Base-by-base conservation (phyloP, 2,113 vertebrate species). In the Peromyscus polionotus region DNA sequence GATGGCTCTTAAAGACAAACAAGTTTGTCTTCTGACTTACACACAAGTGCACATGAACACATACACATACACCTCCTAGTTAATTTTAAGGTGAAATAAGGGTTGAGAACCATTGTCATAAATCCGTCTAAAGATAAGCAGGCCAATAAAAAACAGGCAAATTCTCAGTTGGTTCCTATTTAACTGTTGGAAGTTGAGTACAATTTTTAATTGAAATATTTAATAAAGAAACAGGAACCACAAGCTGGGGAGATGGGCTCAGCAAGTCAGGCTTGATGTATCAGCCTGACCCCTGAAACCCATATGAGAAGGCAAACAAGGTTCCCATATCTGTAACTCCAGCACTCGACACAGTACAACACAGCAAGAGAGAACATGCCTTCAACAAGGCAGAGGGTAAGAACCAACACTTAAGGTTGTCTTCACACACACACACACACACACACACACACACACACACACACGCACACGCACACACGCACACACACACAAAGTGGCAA, bases 31-130 rank as follows among this genome's bases (percentile, higher is more conserved):
- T 80, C 77, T 36, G 75, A 51, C 33, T 80, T 57, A 48, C n/a
- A n/a, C 13, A 63, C 4, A 79, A 51, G 76, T 33, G 76, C 5
- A 48, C 9, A 42, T 14, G 26, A 4, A 20, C 39, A 75, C 39
- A 26, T 20, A 75, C 10, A 42, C 39, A 75, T 6, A 57, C 48
- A 80, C 26, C 45, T 77, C 45, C 26, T 77, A n/a, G 70, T 76
- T 76, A 80, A 57, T 57, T 54, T 80, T 80, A 48, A 75, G 20
- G n/a, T 75, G 39, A 75, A 75, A 42, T 45, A 79, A 92, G 80
- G 20, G 5, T 76, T 93, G 6, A 93, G 42, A 95, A 95, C 20
- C 51, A 95, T 4, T 72, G 22, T 75, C 57, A 81, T 73, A 96
- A 1, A 63, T 17, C 2, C 0, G 19, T 63, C n/a, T 65, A 63